Conservation (phyloP, 2,888 invertebrate species). For the Hydropsyche betteni region DNA sequence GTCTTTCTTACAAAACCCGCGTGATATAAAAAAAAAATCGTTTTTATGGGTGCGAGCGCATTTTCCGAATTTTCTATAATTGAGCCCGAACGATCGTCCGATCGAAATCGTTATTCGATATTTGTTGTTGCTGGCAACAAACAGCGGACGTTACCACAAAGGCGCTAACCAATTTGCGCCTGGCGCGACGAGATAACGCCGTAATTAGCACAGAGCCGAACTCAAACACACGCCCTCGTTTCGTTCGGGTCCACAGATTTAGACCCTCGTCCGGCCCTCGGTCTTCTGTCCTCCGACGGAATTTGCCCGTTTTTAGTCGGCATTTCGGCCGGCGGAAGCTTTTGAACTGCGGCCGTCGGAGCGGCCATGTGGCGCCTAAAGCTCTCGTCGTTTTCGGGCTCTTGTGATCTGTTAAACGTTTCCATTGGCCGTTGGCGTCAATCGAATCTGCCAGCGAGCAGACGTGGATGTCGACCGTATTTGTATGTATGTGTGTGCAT, state of each 20-base stretch:
- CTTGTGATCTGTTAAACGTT: conserved; percentile 3
- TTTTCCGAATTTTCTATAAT: not conserved
- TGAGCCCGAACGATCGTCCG: not conserved
- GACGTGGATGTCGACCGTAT: not conserved
- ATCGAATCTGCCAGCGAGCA: not conserved
- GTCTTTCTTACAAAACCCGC: not conserved
- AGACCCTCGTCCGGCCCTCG: no score
- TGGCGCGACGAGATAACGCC: conserved; percentile 11
- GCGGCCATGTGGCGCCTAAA: conserved; percentile 22
- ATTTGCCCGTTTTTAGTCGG: no score
- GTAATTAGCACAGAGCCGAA: conserved; percentile 15
- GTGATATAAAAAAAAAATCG: not conserved
- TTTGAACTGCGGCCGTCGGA: no score
- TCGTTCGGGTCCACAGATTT: not conserved
- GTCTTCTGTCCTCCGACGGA: no score
- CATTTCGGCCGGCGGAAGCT: no score
- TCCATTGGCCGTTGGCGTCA: conserved; percentile 1
- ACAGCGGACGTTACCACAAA: conserved; percentile 13
- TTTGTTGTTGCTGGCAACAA: not conserved
- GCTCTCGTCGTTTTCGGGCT: not conserved
- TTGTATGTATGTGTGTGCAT: not conserved
- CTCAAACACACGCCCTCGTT: conserved; percentile 13
- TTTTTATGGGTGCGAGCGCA: not conserved
- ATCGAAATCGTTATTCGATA: not conserved
- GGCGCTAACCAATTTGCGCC: conserved; percentile 14